Conservation (phyloP, 2,888 invertebrate species). For the Temnothorax ravouxi region DNA sequence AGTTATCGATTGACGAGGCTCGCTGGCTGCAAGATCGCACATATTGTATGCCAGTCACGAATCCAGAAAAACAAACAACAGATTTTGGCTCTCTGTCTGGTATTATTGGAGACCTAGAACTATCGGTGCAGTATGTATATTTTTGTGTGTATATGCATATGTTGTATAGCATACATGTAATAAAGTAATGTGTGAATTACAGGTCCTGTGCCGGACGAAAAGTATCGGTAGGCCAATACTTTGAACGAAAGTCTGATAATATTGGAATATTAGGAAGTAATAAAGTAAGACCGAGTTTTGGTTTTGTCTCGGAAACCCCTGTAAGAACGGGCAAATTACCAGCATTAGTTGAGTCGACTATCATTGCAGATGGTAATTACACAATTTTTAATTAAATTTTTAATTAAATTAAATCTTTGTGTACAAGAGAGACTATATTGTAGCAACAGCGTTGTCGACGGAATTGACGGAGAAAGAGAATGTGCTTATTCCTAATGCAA, state of each 20-base stretch:
- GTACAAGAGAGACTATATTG: neutral
- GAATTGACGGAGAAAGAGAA: constrained; percentile 49
- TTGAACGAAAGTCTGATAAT: constrained; percentile 83
- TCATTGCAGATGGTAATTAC: constrained; percentile 78
- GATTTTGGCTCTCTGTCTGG: constrained; percentile 84
- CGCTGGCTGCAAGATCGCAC: constrained; percentile 84
- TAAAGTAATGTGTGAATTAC: constrained; percentile 26
- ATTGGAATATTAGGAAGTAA: constrained; percentile 77
- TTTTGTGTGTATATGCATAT: constrained; percentile 28
- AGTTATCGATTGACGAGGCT: constrained; percentile 85
- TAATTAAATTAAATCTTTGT: neutral
- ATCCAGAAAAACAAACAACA: constrained; percentile 77
- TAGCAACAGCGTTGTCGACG: constrained; percentile 45
- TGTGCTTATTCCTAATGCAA: constrained; percentile 20
- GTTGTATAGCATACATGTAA: constrained; percentile 20
- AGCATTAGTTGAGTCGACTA: constrained; percentile 80
- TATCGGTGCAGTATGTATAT: constrained; percentile 78
- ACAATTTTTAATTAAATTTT: neutral
- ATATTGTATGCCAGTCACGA: constrained; percentile 71
- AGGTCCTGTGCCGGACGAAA: constrained; percentile 80
- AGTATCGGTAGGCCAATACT: constrained; percentile 86
- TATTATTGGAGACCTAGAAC: constrained; percentile 82
- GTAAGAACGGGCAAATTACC: constrained; percentile 69
- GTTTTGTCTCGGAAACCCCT: constrained; percentile 78
- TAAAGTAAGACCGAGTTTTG: constrained; percentile 79